Conservation (phyloP, 2,113 vertebrate genomes). For the Forbesichthys agassizii region DNA sequence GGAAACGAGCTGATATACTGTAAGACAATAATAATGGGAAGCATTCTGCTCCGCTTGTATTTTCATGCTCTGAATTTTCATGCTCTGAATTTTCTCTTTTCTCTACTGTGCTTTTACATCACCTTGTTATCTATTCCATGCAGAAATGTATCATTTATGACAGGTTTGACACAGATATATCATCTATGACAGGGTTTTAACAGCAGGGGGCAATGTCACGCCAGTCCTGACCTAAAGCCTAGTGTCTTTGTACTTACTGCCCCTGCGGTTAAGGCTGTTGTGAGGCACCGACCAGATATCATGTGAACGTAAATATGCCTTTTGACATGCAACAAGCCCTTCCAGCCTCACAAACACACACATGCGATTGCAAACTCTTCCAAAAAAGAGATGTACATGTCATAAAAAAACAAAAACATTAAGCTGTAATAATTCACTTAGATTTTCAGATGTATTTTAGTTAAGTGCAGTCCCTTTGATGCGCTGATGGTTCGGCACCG, state of each 20-base stretch:
- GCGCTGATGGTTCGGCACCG: slow-evolving; percentile 42
- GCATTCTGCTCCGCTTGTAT: background rate
- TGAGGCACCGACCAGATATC: slow-evolving; percentile 14
- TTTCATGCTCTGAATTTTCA: background rate
- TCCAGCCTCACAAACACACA: slow-evolving; percentile 1
- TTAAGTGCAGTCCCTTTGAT: slow-evolving; percentile 45
- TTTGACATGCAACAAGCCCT: slow-evolving; percentile 17
- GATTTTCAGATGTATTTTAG: background rate
- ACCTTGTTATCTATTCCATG: background rate
- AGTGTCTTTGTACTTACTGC: background rate
- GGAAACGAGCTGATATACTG: background rate
- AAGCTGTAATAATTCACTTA: slow-evolving; percentile 42
- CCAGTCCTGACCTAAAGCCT: slow-evolving; percentile 1
- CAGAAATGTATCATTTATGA: slow-evolving; percentile 3
- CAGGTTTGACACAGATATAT: background rate
- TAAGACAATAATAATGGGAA: too few species aligned
- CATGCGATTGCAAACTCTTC: background rate
- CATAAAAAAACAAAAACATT: slow-evolving; percentile 25
- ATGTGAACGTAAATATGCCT: slow-evolving; percentile 33
- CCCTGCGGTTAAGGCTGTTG: background rate
- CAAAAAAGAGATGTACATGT: slow-evolving; percentile 30
- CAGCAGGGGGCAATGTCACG: slow-evolving; percentile 61
- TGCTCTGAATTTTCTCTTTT: background rate
- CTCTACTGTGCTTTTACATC: background rate
- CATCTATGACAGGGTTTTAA: slow-evolving; percentile 20